These are phyloP conservation scores for Galeruca laticollis DNA, from an alignment of 2,888 invertebrate genomes.

Conservation along the genomic window DNA sequence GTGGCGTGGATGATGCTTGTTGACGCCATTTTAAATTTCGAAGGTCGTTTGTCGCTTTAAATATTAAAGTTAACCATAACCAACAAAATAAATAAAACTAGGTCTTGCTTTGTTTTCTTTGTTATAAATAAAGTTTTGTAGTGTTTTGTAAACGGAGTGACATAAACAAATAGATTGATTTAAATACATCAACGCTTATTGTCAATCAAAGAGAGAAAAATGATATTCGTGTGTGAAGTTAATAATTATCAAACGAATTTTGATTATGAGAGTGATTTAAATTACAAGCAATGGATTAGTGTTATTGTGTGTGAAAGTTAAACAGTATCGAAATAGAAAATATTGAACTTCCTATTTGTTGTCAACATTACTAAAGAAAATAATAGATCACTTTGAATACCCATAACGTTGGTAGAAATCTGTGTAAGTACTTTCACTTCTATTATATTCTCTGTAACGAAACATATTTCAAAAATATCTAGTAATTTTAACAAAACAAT, in stretches of 20 bases:
- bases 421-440: too few relatives aligned
- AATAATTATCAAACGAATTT: neutral
- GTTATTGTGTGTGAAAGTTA: neutral
- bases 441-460: too few relatives aligned
- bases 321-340: neutral
- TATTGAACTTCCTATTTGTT: neutral
- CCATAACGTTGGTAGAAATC: too few relatives aligned
- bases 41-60: conserved; percentile 26
- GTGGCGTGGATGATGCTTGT: conserved; percentile 30
- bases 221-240: neutral
- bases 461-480: too few relatives aligned
- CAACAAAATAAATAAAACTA: conserved; percentile 27
- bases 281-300: conserved; percentile 3
- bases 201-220: neutral
- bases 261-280: neutral
- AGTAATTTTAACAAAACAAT: too few relatives aligned
- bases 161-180: neutral
- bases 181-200: neutral
- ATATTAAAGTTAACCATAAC: conserved; percentile 33
- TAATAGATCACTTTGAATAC: neutral
- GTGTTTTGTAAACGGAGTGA: neutral
- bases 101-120: conserved; percentile 16
- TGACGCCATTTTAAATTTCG: conserved; percentile 39
- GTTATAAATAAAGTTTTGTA: conserved; percentile 6
- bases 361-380: neutral